Evolutionary conservation across 2,888 invertebrate genomes (phyloP), one percentile per base, ranked within the genome.

Genomic region (Malacosoma neustria): DNA sequence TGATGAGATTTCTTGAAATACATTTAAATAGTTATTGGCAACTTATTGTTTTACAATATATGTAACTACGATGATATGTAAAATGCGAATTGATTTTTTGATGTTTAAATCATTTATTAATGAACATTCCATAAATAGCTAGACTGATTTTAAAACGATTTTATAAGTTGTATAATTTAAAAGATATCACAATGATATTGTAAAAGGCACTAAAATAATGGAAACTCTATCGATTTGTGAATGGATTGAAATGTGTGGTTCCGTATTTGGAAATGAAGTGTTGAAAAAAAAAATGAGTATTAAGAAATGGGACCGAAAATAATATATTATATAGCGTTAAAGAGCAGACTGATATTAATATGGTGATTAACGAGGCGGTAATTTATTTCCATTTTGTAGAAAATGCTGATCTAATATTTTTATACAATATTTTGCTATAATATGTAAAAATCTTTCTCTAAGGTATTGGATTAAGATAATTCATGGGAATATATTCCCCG

Each of bases 251-350:
- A 22, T 7, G 22, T 22, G 3, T 22, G 41, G 40, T 34, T 33
- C 12, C 11, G 40, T 46, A 47, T 35, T 13, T 38, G 35, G 32
- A 39, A 9, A 38, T 31, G 13, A 14, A 30, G n/a, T 14, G 12
- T 11, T 22, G 9, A 22, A 54, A 45, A 41, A 38, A 40, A 46
- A 46, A 53, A 38, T 46, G 55, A 73, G 73, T 77, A 74, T 76
- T 79, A 66, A 49, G 58, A 66, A 58, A 57, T 61, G 79, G 79
- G 79, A 77, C 79, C 77, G 72, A 77, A 73, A 68, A 53, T 61
- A 57, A 61, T 61, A 54, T 59, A 47, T 56, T 57, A 61, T 58
- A 58, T 69, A 72, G 69, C 57, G 55, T 73, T 67, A 64, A 63
- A 61, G 59, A 64, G 60, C 72, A 65, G 75, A 75, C 75, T 75